Conservation (phyloP, 1,140 invertebrate genomes). For the Dinoponera quadriceps region DNA sequence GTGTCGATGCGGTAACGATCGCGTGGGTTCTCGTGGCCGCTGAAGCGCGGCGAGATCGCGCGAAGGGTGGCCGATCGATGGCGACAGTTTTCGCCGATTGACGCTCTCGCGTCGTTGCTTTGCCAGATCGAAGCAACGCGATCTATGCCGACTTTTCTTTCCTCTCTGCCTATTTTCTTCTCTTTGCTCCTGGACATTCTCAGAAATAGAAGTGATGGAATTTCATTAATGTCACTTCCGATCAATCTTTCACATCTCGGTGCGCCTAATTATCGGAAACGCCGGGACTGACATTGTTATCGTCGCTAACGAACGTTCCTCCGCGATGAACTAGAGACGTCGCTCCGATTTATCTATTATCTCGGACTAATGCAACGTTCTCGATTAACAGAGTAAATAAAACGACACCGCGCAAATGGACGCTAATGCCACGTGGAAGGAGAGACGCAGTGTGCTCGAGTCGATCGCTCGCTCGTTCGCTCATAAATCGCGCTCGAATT, state of each 20-base stretch:
- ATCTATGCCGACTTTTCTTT: too few species aligned
- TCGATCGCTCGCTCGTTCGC: constrained; percentile 14
- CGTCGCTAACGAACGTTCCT: too few species aligned
- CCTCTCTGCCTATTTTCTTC: too few species aligned
- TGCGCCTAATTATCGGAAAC: too few species aligned
- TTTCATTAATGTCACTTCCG: too few species aligned
- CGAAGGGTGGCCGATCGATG: constrained; percentile 63
- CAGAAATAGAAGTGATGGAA: too few species aligned
- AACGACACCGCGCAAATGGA: constrained; percentile 3
- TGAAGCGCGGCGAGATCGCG: constrained; percentile 62
- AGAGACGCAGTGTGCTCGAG: not conserved
- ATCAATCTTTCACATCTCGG: too few species aligned
- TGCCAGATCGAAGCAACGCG: constrained; percentile 29
- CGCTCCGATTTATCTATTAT: not conserved
- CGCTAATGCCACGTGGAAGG: not conserved
- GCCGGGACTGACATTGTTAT: too few species aligned
- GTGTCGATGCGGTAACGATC: constrained; percentile 14
- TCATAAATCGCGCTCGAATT: constrained; percentile 26
- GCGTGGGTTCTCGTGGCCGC: constrained; percentile 44
- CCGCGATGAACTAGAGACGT: too few species aligned
- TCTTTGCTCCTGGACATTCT: too few species aligned
- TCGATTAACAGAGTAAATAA: not conserved
- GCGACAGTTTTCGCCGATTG: constrained; percentile 65
- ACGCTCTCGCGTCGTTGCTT: constrained; percentile 57
- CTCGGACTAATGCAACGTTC: too few species aligned